Base-by-base conservation (phyloP, 2,888 invertebrate species). In the Panopea generosa region DNA sequence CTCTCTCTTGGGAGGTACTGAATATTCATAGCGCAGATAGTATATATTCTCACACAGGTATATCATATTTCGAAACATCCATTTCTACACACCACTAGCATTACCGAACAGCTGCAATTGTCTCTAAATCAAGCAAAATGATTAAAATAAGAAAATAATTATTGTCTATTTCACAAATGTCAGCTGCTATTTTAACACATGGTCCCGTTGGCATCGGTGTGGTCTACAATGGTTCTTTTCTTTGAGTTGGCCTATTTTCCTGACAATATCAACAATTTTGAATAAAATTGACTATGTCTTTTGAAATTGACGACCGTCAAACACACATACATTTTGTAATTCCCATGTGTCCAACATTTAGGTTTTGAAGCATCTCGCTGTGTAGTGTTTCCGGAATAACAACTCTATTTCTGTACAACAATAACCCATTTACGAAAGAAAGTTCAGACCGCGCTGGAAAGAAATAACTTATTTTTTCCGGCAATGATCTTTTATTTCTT, bases 261-360 rank as follows among this genome's bases (percentile, higher is more conserved):
- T 71, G 62, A 33, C 83, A 83, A 49, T 68, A 63, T 27, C 18
- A 0, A 53, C 84, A 84, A 4, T 20, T 45, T 9, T 18, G 16
- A 0, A 82, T 59, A 9, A 22, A 20, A 0, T 59, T 16, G n/a
- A 73, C 29, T 11, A 83, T 71, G 16, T 76, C 69, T 6, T 18
- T 52, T 16, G 47, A 47, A 11, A 83, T 62, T 1, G 49, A 33
- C 18, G 82, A 80, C 80, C 83, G 83, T 67, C 71, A 85, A 9
- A 83, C 76, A 7, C 60, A 40, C 11, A 29, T n/a, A 4, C 74
- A 74, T 47, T 84, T 80, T 14, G 56, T 71, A n/a, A 78, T 55
- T 6, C 82, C 81, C 55, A 63, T 57, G 40, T 84, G 84, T 11
- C 84, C 82, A 4, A 73, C 63, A 50, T 83, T 81, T 6, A 84